These are phyloP conservation scores for Tetragnatha versicolor DNA, from an alignment of 1,140 invertebrate genomes.

Conservation along the genomic window DNA sequence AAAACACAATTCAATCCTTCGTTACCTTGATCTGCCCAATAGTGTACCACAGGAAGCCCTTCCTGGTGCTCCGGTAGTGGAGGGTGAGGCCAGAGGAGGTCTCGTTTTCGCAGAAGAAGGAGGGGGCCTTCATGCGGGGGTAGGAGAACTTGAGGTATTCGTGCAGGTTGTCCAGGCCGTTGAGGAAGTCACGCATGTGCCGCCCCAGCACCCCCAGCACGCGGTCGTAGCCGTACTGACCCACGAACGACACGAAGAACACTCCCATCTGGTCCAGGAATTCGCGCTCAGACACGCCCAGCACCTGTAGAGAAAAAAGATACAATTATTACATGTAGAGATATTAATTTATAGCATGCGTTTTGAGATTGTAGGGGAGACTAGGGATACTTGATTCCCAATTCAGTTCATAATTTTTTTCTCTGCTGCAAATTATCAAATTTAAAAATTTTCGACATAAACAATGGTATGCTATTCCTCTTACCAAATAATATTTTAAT, in stretches of 20 bases:
- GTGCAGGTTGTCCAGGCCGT: slow-evolving; percentile 95
- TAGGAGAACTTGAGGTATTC: slow-evolving; percentile 98
- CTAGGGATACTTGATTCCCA: too few relatives aligned
- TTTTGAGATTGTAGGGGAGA: too few relatives aligned
- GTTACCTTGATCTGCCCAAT: slow-evolving; percentile 92
- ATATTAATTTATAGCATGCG: too few relatives aligned
- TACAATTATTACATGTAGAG: too few relatives aligned
- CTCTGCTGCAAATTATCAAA: too few relatives aligned
- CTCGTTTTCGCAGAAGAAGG: slow-evolving; percentile 96
- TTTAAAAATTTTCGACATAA: too few relatives aligned
- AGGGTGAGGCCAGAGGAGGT: slow-evolving; percentile 83
- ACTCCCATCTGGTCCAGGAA: slow-evolving; percentile 90
- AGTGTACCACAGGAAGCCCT: slow-evolving; percentile 94
- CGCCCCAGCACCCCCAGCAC: slow-evolving; percentile 86
- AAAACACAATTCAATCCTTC: too few relatives aligned
- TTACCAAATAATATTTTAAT: too few relatives aligned
- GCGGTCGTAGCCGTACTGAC: slow-evolving; percentile 92
- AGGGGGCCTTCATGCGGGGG: slow-evolving; percentile 89
- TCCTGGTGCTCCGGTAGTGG: slow-evolving; percentile 90
- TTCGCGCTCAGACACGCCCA: slow-evolving; percentile 82
- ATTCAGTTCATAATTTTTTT: too few relatives aligned
- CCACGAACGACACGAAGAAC: slow-evolving; percentile 60
- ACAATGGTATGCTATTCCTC: too few relatives aligned
- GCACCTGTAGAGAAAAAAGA: slow-evolving; percentile 70
- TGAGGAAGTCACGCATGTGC: slow-evolving; percentile 94